Evolutionary conservation across 2,888 invertebrate genomes (phyloP), one percentile per base, ranked within the genome.

Genomic region (Melinaea marsaeus): DNA sequence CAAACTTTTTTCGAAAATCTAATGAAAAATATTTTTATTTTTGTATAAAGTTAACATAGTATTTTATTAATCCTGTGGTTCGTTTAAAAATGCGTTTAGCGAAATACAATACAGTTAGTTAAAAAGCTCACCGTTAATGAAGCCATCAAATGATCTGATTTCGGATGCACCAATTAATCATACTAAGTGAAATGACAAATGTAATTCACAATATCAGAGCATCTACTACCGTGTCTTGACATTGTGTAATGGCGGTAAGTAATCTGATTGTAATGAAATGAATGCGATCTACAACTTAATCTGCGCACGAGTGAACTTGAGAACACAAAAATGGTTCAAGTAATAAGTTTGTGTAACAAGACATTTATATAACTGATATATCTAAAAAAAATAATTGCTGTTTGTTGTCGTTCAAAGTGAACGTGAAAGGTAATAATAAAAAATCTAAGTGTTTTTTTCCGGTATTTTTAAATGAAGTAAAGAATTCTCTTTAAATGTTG

Each of bases 261-360:
- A 60, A 77, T 71, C 71, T 74, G 78, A 78, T 80, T 74, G 76
- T 71, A 72, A 75, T 75, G 77, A 76, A 78, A 77, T 74, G 77
- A 77, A 79, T 78, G 72, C 72, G 75, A 81, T 81, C 78, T 73
- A 83, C 80, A 80, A 78, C 84, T 86, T 81, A 81, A 86, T 88
- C 80, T 79, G 70, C 72, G 70, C 74, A 73, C 74, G 76, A 74
- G 69, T 72, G 69, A 64, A 56, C 54, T 66, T 63, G 55, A 62
- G 54, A 65, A 45, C 55, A 67, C 64, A 58, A 22, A 51, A 51
- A 22, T 58, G 66, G 62, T 57, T 5, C 60, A 76, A 80, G 74
- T 69, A 13, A 69, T 11, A 66, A 68, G 70, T 60, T 5, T 42
- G 42, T 9, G 0, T 42, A 42, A 11, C 9, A 42, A 42, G 9